These are phyloP conservation scores for Stramonita haemastoma DNA, from an alignment of 2,888 invertebrate species.

Conservation along the genomic window DNA sequence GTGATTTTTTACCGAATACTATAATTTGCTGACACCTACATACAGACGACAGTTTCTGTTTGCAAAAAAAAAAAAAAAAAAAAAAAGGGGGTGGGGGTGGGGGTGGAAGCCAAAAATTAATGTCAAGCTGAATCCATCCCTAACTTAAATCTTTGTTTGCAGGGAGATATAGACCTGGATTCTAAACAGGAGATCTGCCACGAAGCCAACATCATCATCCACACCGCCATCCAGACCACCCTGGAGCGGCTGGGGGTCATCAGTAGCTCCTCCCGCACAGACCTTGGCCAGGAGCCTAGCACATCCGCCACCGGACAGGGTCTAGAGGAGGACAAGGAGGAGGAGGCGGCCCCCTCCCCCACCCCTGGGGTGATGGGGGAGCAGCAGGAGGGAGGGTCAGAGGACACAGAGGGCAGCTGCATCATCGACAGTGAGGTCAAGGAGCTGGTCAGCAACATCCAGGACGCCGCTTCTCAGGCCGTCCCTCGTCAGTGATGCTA, in stretches of 20 bases:
- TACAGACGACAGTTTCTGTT: too few species aligned
- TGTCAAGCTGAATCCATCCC: background rate
- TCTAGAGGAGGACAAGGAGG: too few species aligned
- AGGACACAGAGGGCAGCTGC: background rate
- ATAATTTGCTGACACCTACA: too few species aligned
- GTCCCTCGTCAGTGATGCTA: background rate
- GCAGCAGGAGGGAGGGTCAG: too few species aligned
- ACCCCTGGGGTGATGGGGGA: too few species aligned
- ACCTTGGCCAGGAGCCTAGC: background rate
- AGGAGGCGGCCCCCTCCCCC: background rate
- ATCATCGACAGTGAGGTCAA: background rate
- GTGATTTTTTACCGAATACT: too few species aligned
- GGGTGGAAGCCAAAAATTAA: background rate
- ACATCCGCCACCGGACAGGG: background rate
- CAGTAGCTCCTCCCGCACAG: background rate
- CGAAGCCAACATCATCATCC: slow-evolving; percentile 30
- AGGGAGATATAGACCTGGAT: background rate
- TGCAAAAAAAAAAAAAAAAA: background rate
- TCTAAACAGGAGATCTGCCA: slow-evolving; percentile 1
- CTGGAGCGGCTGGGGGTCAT: slow-evolving; percentile 29
- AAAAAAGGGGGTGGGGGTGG: background rate
- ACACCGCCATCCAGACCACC: slow-evolving; percentile 26
- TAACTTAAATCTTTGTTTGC: background rate
- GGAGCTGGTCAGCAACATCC: background rate
- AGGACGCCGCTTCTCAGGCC: background rate